Evolutionary conservation across 2,797 vertebrate species (phyloP).

Genomic region (Todus mexicanus): DNA sequence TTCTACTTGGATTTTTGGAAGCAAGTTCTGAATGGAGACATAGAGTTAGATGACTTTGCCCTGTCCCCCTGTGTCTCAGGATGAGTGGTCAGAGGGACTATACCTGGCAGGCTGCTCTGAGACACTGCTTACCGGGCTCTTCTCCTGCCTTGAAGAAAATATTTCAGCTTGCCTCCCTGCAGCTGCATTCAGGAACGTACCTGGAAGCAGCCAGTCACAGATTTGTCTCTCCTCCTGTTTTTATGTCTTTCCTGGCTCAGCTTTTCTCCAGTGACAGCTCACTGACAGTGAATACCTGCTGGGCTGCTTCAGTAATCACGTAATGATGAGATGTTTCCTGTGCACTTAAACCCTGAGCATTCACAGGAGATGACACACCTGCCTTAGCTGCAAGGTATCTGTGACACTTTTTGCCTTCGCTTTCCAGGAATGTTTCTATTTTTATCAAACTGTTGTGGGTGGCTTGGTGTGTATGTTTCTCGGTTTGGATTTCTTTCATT

Average conservation of each 20-base stretch:
- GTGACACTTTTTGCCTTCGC: constrained; percentile 34
- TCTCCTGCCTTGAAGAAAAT: neutral
- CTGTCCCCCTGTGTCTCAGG: neutral
- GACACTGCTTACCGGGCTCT: neutral
- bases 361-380: constrained; percentile 64
- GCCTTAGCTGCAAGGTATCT: constrained; percentile 29
- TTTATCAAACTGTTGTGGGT: neutral
- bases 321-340: constrained; percentile 70
- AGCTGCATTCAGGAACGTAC: constrained; percentile 66
- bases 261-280: constrained; percentile 72
- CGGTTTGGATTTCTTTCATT: constrained; percentile 2
- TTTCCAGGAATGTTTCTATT: constrained; percentile 62
- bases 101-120: neutral
- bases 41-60: neutral
- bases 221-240: constrained; percentile 41
- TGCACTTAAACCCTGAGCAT: constrained; percentile 51
- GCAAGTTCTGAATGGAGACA: neutral
- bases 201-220: constrained; percentile 52
- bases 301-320: constrained; percentile 60
- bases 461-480: neutral
- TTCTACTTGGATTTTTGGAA: constrained; percentile 19
- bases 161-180: constrained; percentile 26
- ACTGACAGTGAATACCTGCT: constrained; percentile 73
- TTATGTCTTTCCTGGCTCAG: neutral
- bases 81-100: neutral